Base-by-base conservation (phyloP, 2,888 invertebrate species). In the Leucoma salicis region DNA sequence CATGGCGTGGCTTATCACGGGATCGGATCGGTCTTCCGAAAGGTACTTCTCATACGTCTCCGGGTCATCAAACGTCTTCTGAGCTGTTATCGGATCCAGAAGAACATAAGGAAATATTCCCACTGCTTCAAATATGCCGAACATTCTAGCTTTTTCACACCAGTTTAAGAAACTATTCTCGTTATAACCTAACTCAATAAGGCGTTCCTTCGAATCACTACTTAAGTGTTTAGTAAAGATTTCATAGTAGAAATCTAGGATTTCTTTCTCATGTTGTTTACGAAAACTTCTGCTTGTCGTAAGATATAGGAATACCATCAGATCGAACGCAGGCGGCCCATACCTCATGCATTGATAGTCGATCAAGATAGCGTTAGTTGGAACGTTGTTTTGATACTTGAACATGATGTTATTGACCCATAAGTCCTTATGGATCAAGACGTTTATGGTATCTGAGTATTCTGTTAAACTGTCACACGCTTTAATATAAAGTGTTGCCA, bases 401-500 rank as follows among this genome's bases (percentile, higher is more conserved):
- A 82, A 88, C 69, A 88, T 70, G 1, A 88, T 74, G 40, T 88
- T 88, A 39, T 84, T 84, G 0, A 65, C 58, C 88, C 88, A 88
- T 15, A 87, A 41, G 37, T 88, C 88, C 35, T 76, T 84, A 38
- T 88, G 88, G 2, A 81, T 48, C 2, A 84, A 43, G 0, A 82
- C 76, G 36, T 88, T 88, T 0, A 86, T 44, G 1, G 76, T 77
- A 1, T 61, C 64, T 6, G 69, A 53, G 5, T 69, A 58, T 8
- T 73, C 70, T 7, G 46, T 60, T 4, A 86, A 35, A 4, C 57
- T 66, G 0, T 66, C 64, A 51, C 86, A 78, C 0, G 78, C 75
- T 36, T 65, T 46, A 0, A 82, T 21, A 39, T 61, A 82, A 10
- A 61, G 35, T 25, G 67, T 49, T 0, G 49, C 35, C 1, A 83